A percentile compares a stretch with the other conserved stretches of the same genome.
Evolutionary conservation across 2,888 invertebrate genomes (phyloP).

Genomic region (Volucella inanis): DNA sequence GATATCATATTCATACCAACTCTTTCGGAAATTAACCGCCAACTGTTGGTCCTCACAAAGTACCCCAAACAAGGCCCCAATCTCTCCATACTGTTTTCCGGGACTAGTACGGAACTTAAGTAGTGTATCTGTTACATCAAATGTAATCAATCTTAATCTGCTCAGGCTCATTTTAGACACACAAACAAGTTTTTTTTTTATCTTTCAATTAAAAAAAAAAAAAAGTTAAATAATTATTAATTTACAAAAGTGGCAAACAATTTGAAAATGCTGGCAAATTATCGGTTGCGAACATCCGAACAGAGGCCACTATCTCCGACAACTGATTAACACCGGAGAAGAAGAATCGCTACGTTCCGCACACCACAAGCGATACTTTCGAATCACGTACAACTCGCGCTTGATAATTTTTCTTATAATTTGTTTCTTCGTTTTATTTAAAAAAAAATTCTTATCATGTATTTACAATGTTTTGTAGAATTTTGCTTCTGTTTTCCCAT

Average conservation of each 20-base stretch:
- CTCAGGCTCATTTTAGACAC: constrained; percentile 78
- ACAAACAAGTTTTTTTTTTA: constrained; percentile 3
- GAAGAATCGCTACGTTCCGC: constrained; percentile 41
- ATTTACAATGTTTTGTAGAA: constrained; percentile 3
- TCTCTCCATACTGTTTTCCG: constrained; percentile 89
- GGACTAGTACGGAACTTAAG: constrained; percentile 88
- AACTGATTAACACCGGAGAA: constrained; percentile 59
- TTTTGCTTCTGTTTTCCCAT: constrained; percentile 6
- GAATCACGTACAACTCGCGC: constrained; percentile 44
- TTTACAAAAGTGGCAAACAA: constrained; percentile 10
- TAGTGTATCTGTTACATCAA: constrained; percentile 94
- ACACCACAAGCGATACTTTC: constrained; percentile 42
- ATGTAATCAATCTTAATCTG: constrained; percentile 87
- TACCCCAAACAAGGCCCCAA: constrained; percentile 89
- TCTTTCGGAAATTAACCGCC: constrained; percentile 86
- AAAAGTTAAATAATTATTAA: constrained; percentile 4
- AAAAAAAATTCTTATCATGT: constrained; percentile 50
- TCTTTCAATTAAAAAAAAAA: constrained; percentile 9
- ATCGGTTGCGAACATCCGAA: constrained; percentile 48
- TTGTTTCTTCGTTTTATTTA: constrained; percentile 22
- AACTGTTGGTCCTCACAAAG: constrained; percentile 85
- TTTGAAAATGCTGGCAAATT: constrained; percentile 25
- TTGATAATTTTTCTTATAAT: constrained; percentile 18
- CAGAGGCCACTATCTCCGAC: constrained; percentile 56
- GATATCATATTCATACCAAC: constrained; percentile 84